Base-by-base conservation (phyloP, 2,113 vertebrate genomes). In the Bothrops jararaca region DNA sequence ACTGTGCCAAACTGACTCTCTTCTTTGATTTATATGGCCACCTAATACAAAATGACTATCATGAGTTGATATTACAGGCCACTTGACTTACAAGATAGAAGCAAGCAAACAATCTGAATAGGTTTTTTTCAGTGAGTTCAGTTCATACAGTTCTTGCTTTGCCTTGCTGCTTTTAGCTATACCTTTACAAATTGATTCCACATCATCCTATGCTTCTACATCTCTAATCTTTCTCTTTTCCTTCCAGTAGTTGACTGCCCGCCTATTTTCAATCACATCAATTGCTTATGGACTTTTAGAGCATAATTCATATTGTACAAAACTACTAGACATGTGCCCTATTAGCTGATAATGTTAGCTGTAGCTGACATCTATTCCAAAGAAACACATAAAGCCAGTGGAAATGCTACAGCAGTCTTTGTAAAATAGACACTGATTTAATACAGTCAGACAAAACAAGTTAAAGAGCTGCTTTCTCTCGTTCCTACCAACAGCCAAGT, bases 301-400 rank as follows among this genome's bases (percentile, higher is more conserved):
- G 13, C 4, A 15, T 39, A 34, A 80, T 80, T 80, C 69, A 34
- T 39, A 39, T 39, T 80, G n/a, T 80, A 39, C 15, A 80, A 15
- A 74, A 74, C 29, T 34, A 39, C 69, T 20, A 20, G n/a, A 80
- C 34, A 42, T 9, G 34, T 80, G 86, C 48, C 23, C 86, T 53
- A 29, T 52, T 24, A 12, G 24, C 13, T 52, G 86, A 12, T 53
- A 10, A 13, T 29, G 34, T 80, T 80, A 80, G 34, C 18, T 80
- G 74, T 80, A 80, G 18, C 74, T 80, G 74, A 89, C 34, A 89
- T 89, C 93, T 94, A 60, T 91, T 96, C 87, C 2, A 0, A 96
- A 94, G 93, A 95, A 90, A 92, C 90, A 89, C 95, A 95, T 93
- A 92, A 92, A 92, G 89, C 87, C 87, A 74, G 92, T 34, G 80